These are phyloP conservation scores for Bufo bufo DNA, from an alignment of 2,113 vertebrate genomes.

Conservation along the genomic window DNA sequence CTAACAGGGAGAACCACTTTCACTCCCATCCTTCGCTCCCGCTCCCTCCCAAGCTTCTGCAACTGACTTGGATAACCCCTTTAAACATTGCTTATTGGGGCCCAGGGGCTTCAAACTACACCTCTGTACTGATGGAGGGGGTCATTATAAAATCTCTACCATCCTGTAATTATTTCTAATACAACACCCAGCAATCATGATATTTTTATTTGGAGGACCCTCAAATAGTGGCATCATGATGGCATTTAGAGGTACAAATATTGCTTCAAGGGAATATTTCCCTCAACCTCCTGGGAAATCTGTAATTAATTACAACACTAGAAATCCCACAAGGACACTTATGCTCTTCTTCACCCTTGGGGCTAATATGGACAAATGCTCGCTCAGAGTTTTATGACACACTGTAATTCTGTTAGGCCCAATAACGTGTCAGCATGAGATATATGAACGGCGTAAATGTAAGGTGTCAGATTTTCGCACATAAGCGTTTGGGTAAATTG, in stretches of 20 bases:
- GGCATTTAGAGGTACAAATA: neutral
- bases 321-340: conserved; percentile 43
- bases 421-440: conserved; percentile 52
- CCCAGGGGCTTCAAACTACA: too few relatives aligned
- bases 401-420: conserved; percentile 50
- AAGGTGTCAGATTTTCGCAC: conserved; percentile 34
- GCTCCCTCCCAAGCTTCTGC: too few relatives aligned
- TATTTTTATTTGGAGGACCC: neutral
- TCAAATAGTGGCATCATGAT: neutral
- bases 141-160: neutral
- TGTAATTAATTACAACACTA: conserved; percentile 41
- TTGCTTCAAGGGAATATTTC: neutral
- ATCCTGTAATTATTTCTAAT: neutral
- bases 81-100: too few relatives aligned
- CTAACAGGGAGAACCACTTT: too few relatives aligned
- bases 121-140: neutral
- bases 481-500: conserved; percentile 21
- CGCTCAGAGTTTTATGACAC: conserved; percentile 55
- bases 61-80: too few relatives aligned
- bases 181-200: neutral
- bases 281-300: neutral
- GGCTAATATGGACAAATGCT: conserved; percentile 54
- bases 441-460: conserved; percentile 47
- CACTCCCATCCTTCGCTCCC: too few relatives aligned
- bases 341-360: conserved; percentile 24